Percentiles rank a stretch among this genome's conserved stretches.
phyloP scores from a whole-genome alignment of 1,140 invertebrate genomes.

The Hylyphantes graminicola region DNA sequence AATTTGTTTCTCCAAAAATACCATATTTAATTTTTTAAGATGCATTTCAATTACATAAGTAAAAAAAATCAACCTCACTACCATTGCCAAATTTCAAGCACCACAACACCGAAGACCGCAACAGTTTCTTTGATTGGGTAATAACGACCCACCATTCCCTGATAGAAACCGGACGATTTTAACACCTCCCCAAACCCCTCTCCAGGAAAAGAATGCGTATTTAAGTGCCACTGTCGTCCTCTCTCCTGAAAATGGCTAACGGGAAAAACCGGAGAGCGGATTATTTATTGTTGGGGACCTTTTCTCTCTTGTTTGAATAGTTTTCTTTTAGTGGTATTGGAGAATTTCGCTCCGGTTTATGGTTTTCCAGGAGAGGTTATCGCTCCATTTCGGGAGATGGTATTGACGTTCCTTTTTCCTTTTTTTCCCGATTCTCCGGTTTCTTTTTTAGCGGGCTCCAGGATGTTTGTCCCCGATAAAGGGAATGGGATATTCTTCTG shows the following conservation, averaged over 20 bases:
- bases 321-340: conserved; percentile 51
- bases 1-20: too few species aligned
- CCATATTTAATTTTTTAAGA: too few species aligned
- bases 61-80: too few species aligned
- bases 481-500: background rate
- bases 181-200: conserved; percentile 33
- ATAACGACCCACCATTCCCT: conserved; percentile 50
- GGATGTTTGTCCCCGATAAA: background rate
- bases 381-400: background rate
- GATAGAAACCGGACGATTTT: conserved; percentile 53
- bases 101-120: background rate
- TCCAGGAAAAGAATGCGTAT: conserved; percentile 37
- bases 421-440: background rate
- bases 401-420: conserved; percentile 27
- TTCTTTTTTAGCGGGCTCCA: background rate
- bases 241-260: too few species aligned
- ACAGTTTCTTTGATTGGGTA: conserved; percentile 58
- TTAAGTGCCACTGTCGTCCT: conserved; percentile 45
- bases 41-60: too few species aligned
- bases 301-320: conserved; percentile 33
- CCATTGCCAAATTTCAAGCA: too few species aligned
- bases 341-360: conserved; percentile 41
- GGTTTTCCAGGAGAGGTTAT: background rate
- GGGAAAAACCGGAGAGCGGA: too few species aligned
- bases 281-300: conserved; percentile 12